phyloP scores from a whole-genome alignment of 2,113 vertebrate genomes.

The Dipodomys merriami region DNA sequence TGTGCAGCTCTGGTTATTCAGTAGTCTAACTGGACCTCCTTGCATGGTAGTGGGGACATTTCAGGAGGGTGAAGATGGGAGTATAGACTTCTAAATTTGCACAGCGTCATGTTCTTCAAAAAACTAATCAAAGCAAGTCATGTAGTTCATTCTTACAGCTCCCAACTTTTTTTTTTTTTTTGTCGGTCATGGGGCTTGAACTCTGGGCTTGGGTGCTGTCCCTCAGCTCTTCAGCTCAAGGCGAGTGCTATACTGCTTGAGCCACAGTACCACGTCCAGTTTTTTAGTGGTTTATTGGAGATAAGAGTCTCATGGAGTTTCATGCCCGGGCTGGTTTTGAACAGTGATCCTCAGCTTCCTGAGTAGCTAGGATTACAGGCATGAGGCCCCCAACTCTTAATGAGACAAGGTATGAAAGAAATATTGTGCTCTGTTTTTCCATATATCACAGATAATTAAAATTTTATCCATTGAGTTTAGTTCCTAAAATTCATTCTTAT shows the following conservation, averaged over 20 bases:
- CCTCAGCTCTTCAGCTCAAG: too few relatives aligned
- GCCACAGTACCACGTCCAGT: too few relatives aligned
- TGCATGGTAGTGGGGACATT: neutral
- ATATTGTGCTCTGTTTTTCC: neutral
- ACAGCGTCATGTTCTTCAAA: neutral
- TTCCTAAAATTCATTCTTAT: conserved; percentile 27
- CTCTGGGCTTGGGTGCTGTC: too few relatives aligned
- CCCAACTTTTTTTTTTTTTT: neutral
- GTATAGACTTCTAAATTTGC: neutral
- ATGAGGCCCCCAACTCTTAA: neutral
- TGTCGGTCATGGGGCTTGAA: too few relatives aligned
- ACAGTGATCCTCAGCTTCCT: too few relatives aligned
- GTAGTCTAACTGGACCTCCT: neutral
- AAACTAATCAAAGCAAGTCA: neutral
- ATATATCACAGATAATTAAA: neutral
- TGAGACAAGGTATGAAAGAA: neutral
- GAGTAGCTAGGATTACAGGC: too few relatives aligned
- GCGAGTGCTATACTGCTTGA: too few relatives aligned
- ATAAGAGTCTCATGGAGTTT: too few relatives aligned
- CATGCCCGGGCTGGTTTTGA: too few relatives aligned
- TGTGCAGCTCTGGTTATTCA: neutral
- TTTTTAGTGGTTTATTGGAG: too few relatives aligned
- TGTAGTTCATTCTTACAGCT: too few relatives aligned
- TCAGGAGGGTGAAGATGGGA: neutral
- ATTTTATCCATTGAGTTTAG: conserved; percentile 18